Evolutionary conservation across 2,797 vertebrate species (phyloP).

Genomic region (Sparidentex hasta): DNA sequence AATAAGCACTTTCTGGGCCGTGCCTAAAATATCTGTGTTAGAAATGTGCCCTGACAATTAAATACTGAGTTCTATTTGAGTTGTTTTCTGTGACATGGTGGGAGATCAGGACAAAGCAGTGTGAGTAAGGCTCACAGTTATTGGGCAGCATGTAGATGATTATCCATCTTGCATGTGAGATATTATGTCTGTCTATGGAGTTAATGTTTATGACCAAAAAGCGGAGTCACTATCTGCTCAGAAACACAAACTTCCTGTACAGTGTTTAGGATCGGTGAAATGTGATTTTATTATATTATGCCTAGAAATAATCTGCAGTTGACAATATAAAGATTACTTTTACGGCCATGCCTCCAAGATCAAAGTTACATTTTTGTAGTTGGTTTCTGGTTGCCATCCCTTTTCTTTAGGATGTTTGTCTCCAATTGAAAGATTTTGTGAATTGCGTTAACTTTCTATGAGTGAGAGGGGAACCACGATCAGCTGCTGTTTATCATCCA

Average conservation of each 20-base stretch:
- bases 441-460: not conserved
- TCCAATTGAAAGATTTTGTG: not conserved
- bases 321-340: not conserved
- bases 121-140: not conserved
- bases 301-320: not conserved
- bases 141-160: not conserved
- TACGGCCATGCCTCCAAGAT: not conserved
- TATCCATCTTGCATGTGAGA: not conserved
- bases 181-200: not conserved
- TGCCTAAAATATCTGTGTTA: not conserved
- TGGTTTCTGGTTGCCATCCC: not conserved
- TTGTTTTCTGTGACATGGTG: not conserved
- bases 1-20: not conserved
- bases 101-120: not conserved
- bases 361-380: not conserved
- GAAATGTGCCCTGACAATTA: not conserved
- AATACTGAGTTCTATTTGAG: not conserved
- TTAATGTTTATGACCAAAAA: not conserved
- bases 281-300: not conserved
- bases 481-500: not conserved
- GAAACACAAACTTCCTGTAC: not conserved
- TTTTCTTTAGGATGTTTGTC: not conserved
- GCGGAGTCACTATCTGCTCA: slow-evolving; percentile 9
- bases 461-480: not conserved
- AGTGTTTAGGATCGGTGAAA: slow-evolving; percentile 6